Evolutionary conservation across 2,797 vertebrate genomes (phyloP), one percentile per base, ranked within the genome.

Genomic region (Carduelis carduelis): DNA sequence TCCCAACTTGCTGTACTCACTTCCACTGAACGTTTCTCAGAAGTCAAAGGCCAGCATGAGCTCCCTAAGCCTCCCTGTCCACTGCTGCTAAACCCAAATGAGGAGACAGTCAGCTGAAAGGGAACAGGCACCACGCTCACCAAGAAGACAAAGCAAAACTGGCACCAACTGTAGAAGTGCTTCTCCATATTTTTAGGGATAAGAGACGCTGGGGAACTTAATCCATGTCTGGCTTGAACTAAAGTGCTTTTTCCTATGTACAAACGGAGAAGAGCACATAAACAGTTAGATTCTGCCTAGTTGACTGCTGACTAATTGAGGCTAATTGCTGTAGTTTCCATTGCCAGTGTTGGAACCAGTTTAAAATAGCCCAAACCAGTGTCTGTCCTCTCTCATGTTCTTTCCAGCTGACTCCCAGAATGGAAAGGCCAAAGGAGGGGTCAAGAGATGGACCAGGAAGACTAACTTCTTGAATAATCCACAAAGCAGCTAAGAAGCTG

Each of bases 81-180:
- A 28, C n/a, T 60, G 16, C 9, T 34, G 8, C 52, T 18, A 37
- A 18, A 8, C 20, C 26, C 61, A 77, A 90, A 70, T 7, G 3
- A 60, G 10, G n/a, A 57, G 47, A 57, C 17, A 49, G 17, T 30
- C 39, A 44, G 26, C 22, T 71, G 46, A 90, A 8, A 60, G 27
- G 59, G 12, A 60, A 11, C 16, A 57, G 32, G 30, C 27, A 75
- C 24, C 46, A 28, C 0, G 0, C 27, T 34, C 43, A 66, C 21
- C 30, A 59, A 74, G 43, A 72, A 15, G 14, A 39, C 60, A 53
- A 60, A 21, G 16, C 34, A 92, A 64, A 78, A 71, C 32, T 26
- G 46, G 21, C 46, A 71, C 9, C 23, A 81, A 0, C 14, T 77
- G 61, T 49, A 60, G 35, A 83, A 77, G 12, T 22, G 28, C 8